phyloP scores from a whole-genome alignment of 2,888 invertebrate species.

The Trissonchulus sp. region DNA sequence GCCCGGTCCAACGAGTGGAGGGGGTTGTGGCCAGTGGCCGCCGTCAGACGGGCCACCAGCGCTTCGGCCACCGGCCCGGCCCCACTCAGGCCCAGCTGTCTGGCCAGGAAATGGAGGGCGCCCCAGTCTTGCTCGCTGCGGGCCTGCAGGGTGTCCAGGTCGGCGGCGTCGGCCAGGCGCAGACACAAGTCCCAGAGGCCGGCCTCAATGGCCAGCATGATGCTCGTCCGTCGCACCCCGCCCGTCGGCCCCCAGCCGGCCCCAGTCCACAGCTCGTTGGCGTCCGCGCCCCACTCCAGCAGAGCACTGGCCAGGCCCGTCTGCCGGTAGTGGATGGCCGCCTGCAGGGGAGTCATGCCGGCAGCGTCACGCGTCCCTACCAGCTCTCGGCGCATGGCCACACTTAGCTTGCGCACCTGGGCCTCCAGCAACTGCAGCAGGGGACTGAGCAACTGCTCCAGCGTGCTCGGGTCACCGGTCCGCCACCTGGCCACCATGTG shows the following conservation, averaged over 20 bases:
- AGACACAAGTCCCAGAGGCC: conserved; percentile 37
- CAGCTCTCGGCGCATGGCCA: not conserved
- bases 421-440: not conserved
- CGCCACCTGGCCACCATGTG: not conserved
- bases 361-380: not conserved
- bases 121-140: conserved; percentile 51
- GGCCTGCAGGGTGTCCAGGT: too few relatives aligned
- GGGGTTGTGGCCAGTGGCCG: conserved; percentile 32
- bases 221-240: not conserved
- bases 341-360: not conserved
- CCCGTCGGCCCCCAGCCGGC: not conserved
- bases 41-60: conserved; percentile 42
- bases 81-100: not conserved
- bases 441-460: not conserved
- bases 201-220: not conserved
- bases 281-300: conserved; percentile 8
- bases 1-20: too few relatives aligned
- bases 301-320: not conserved
- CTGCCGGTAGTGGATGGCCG: not conserved
- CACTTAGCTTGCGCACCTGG: not conserved
- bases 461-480: too few relatives aligned
- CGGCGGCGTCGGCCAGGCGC: conserved; percentile 47
- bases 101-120: conserved; percentile 2
- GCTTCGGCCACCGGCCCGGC: conserved; percentile 28
- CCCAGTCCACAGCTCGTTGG: not conserved